Evolutionary conservation across 2,797 vertebrate species (phyloP).

Genomic region (Sebastiscus albofasciatus): DNA sequence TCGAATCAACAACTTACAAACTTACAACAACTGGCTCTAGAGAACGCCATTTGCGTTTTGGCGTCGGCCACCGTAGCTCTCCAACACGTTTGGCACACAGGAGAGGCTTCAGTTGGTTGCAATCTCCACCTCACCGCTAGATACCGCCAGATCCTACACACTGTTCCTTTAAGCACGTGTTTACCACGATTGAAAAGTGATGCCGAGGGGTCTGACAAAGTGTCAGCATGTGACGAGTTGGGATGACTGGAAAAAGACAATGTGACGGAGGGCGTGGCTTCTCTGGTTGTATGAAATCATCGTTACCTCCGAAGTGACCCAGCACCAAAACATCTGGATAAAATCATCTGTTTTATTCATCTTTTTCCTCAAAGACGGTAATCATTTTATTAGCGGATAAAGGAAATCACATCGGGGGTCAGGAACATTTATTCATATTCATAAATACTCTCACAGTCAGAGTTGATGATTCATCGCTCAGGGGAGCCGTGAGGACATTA

Average conservation of each 20-base stretch:
- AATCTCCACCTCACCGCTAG: too few species aligned
- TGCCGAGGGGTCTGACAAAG: not conserved
- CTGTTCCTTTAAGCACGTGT: too few species aligned
- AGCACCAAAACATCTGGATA: constrained; percentile 26
- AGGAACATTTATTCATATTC: constrained; percentile 18
- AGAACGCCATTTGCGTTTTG: too few species aligned
- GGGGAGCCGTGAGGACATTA: constrained; percentile 31
- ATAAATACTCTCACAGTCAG: constrained; percentile 13
- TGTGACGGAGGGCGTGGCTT: constrained; percentile 11
- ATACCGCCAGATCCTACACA: too few species aligned
- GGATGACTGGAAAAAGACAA: not conserved
- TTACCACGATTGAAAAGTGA: too few species aligned
- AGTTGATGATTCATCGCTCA: constrained; percentile 22
- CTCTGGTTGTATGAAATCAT: constrained; percentile 13
- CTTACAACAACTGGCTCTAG: too few species aligned
- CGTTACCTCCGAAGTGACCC: constrained; percentile 9
- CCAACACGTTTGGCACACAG: too few species aligned
- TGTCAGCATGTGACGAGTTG: not conserved
- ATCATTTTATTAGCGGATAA: constrained; percentile 34
- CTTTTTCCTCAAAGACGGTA: constrained; percentile 4
- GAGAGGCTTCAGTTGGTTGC: too few species aligned
- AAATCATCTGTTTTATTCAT: constrained; percentile 16
- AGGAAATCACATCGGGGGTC: not conserved
- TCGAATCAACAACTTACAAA: too few species aligned
- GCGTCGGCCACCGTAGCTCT: too few species aligned